These are phyloP conservation scores for Rhyacophila brunnea DNA, from an alignment of 1,140 invertebrate genomes.

Conservation along the genomic window DNA sequence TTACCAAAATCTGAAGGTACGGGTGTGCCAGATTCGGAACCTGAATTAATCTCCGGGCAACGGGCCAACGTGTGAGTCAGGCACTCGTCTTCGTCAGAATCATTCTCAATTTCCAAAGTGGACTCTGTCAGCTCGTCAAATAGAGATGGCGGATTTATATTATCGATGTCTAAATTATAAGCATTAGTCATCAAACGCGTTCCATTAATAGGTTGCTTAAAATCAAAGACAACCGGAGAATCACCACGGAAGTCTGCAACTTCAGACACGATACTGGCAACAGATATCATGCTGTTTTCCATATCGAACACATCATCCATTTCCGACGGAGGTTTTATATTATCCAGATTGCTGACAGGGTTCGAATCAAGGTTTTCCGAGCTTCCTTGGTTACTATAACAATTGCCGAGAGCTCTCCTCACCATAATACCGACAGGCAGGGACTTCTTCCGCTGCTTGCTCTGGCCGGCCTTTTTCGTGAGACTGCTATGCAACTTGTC, in stretches of 20 bases:
- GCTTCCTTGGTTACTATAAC: constrained; percentile 56
- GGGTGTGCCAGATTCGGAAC: constrained; percentile 48
- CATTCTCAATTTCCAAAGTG: constrained; percentile 59
- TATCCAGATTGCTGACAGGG: constrained; percentile 61
- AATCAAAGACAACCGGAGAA: constrained; percentile 51
- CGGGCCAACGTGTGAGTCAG: constrained; percentile 51
- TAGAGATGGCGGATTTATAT: constrained; percentile 76
- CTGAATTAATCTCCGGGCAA: constrained; percentile 48
- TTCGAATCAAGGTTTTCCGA: constrained; percentile 61
- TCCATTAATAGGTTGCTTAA: constrained; percentile 53
- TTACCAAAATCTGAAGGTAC: constrained; percentile 53
- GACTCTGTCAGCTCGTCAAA: constrained; percentile 77
- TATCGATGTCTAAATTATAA: constrained; percentile 70
- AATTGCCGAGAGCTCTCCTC: constrained; percentile 64
- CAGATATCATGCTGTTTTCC: constrained; percentile 78
- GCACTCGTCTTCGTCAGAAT: constrained; percentile 57
- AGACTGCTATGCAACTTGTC: constrained; percentile 38
- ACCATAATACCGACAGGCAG: constrained; percentile 68
- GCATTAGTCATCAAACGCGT: constrained; percentile 48
- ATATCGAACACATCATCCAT: constrained; percentile 77
- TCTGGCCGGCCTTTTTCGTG: constrained; percentile 43
- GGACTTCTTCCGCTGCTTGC: constrained; percentile 59
- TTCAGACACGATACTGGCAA: constrained; percentile 79
- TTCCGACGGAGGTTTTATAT: constrained; percentile 77
- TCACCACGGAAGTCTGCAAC: constrained; percentile 57